These are phyloP conservation scores for Channa striata DNA, from an alignment of 2,797 vertebrate genomes.

Conservation along the genomic window DNA sequence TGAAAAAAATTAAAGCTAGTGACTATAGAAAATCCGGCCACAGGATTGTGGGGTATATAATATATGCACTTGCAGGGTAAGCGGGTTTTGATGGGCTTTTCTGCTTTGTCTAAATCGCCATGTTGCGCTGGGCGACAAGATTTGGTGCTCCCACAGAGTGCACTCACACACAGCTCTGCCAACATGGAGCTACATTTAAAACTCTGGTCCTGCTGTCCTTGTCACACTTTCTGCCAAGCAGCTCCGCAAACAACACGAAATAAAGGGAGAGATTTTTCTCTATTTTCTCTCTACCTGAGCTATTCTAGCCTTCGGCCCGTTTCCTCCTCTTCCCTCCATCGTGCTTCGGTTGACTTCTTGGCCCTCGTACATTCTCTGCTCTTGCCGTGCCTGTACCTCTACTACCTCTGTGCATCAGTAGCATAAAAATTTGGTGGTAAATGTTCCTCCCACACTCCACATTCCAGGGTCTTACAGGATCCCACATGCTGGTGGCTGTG, in stretches of 20 bases:
- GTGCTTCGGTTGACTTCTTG: slow-evolving; percentile 8
- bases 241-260: slow-evolving; percentile 58
- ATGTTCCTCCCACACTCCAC: slow-evolving; percentile 78
- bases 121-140: slow-evolving; percentile 75
- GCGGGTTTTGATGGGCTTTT: slow-evolving; percentile 65
- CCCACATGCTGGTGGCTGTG: slow-evolving; percentile 68
- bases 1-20: slow-evolving; percentile 34
- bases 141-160: slow-evolving; percentile 77
- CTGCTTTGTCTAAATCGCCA: slow-evolving; percentile 68
- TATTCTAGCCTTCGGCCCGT: slow-evolving; percentile 24
- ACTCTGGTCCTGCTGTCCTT: slow-evolving; percentile 82
- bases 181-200: slow-evolving; percentile 78
- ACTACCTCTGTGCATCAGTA: slow-evolving; percentile 60
- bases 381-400: slow-evolving; percentile 49
- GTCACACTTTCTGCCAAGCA: slow-evolving; percentile 75
- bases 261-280: slow-evolving; percentile 21
- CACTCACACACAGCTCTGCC: slow-evolving; percentile 79
- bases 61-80: slow-evolving; percentile 54
- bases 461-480: slow-evolving; percentile 75
- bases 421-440: slow-evolving; percentile 63
- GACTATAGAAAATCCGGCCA: slow-evolving; percentile 27
- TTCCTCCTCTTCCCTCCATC: slow-evolving; percentile 29
- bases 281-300: slow-evolving; percentile 59
- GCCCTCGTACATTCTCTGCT: slow-evolving; percentile 10
- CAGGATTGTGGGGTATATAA: slow-evolving; percentile 40